Evolutionary conservation across 2,113 vertebrate genomes (phyloP).

Genomic region (Malurus melanocephalus): DNA sequence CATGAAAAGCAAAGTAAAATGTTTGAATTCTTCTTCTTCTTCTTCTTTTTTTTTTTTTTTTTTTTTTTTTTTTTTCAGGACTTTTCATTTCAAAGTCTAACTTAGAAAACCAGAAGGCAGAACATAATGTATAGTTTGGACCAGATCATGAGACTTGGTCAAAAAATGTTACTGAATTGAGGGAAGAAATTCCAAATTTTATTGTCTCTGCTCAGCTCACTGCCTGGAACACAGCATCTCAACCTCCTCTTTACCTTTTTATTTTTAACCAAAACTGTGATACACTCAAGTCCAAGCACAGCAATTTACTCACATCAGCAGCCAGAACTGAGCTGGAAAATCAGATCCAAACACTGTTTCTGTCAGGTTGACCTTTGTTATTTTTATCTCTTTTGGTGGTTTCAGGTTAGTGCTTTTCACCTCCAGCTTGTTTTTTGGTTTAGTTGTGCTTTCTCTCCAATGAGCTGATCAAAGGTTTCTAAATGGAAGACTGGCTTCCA

Average conservation of each 20-base stretch:
- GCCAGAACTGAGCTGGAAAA: neutral
- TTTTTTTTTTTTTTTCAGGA: no score
- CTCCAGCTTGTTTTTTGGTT: neutral
- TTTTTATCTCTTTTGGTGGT: neutral
- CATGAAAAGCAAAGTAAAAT: conserved; percentile 33
- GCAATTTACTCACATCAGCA: neutral
- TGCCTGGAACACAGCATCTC: neutral
- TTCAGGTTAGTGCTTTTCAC: neutral
- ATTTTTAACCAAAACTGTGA: neutral
- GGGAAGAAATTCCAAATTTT: neutral
- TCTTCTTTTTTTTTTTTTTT: no score
- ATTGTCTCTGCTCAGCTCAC: neutral
- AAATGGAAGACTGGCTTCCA: neutral
- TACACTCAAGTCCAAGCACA: neutral
- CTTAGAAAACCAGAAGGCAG: conserved; percentile 1
- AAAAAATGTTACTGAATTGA: neutral
- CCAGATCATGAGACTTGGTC: neutral
- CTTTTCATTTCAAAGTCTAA: conserved; percentile 7
- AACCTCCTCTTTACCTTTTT: neutral
- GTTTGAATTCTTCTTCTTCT: no score
- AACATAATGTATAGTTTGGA: neutral
- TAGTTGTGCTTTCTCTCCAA: neutral
- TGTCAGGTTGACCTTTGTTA: neutral
- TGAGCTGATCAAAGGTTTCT: neutral
- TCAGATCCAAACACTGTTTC: neutral